Conservation (phyloP, 1,140 invertebrate species). For the Leucophenga varia region DNA sequence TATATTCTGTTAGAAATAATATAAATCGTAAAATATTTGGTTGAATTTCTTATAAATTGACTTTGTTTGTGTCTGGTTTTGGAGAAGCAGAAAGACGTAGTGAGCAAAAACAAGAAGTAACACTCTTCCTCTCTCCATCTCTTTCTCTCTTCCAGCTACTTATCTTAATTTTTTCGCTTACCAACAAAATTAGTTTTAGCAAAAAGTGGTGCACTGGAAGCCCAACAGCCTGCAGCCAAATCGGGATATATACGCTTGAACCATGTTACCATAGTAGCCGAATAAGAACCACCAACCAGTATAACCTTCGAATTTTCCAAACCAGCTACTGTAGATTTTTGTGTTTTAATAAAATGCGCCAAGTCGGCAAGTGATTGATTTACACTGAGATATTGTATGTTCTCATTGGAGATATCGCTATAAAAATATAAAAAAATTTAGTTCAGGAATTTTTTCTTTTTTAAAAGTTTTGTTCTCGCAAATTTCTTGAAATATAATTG, state of each 20-base stretch:
- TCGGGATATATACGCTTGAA: slow-evolving; percentile 75
- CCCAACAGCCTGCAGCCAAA: slow-evolving; percentile 70
- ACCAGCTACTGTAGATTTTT: slow-evolving; percentile 57
- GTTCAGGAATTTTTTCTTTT: neutral
- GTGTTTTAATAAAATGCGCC: slow-evolving; percentile 65
- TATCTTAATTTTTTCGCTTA: slow-evolving; percentile 40
- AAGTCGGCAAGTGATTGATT: slow-evolving; percentile 74
- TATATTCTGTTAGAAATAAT: slow-evolving; percentile 36
- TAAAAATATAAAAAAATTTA: slow-evolving; percentile 3
- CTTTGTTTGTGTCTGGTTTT: too few species aligned
- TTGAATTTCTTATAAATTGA: too few species aligned
- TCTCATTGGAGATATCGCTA: slow-evolving; percentile 62
- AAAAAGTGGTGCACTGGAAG: slow-evolving; percentile 72
- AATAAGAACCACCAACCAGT: slow-evolving; percentile 78
- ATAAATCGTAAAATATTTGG: too few species aligned
- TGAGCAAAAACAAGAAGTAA: slow-evolving; percentile 20
- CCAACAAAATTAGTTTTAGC: slow-evolving; percentile 48
- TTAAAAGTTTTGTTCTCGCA: too few species aligned
- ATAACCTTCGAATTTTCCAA: slow-evolving; percentile 59
- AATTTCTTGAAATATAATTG: too few species aligned
- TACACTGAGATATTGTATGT: slow-evolving; percentile 66
- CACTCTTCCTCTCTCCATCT: neutral
- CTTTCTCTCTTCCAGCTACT: slow-evolving; percentile 23
- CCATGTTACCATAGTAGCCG: slow-evolving; percentile 77
- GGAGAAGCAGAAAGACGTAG: neutral